phyloP scores from a whole-genome alignment of 1,140 invertebrate species.

The Bombus impatiens region DNA sequence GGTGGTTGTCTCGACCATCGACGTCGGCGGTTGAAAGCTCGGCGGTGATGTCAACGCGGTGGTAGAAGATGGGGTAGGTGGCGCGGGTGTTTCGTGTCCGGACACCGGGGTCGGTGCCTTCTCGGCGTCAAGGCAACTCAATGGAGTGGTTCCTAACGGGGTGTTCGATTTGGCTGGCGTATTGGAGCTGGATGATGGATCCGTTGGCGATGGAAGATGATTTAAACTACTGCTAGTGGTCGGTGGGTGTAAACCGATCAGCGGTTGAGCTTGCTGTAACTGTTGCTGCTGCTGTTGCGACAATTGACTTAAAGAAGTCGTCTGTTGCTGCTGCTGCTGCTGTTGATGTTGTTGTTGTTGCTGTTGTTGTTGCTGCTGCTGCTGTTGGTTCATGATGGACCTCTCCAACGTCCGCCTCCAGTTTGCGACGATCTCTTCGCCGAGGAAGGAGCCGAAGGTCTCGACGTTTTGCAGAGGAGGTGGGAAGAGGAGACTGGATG shows the following conservation, averaged over 20 bases:
- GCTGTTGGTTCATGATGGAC: slow-evolving; percentile 83
- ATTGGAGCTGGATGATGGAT: slow-evolving; percentile 76
- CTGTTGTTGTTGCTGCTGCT: slow-evolving; percentile 81
- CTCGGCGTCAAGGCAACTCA: slow-evolving; percentile 75
- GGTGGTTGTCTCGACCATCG: slow-evolving; percentile 67
- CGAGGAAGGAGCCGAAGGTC: slow-evolving; percentile 87
- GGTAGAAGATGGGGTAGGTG: slow-evolving; percentile 79
- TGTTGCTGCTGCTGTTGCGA: slow-evolving; percentile 69
- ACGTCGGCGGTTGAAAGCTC: slow-evolving; percentile 63
- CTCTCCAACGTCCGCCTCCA: slow-evolving; percentile 89
- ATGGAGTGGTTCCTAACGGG: slow-evolving; percentile 69
- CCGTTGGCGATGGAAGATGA: slow-evolving; percentile 81
- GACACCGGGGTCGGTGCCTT: slow-evolving; percentile 79
- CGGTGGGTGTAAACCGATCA: slow-evolving; percentile 72
- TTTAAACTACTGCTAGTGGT: slow-evolving; percentile 76
- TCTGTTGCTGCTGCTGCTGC: slow-evolving; percentile 67
- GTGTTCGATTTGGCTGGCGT: slow-evolving; percentile 79
- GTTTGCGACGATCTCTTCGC: slow-evolving; percentile 90
- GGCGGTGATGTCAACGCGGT: slow-evolving; percentile 77
- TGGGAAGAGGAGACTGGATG: slow-evolving; percentile 82
- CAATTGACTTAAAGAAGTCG: slow-evolving; percentile 61
- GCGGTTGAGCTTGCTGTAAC: slow-evolving; percentile 66
- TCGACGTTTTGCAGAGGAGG: slow-evolving; percentile 87
- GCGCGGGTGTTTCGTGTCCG: slow-evolving; percentile 80
- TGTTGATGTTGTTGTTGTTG: slow-evolving; percentile 74